Percentiles rank a stretch among this genome's conserved stretches.
These are phyloP conservation scores for Lumbricus terrestris DNA, from an alignment of 2,888 invertebrate species.

Conservation along the genomic window DNA sequence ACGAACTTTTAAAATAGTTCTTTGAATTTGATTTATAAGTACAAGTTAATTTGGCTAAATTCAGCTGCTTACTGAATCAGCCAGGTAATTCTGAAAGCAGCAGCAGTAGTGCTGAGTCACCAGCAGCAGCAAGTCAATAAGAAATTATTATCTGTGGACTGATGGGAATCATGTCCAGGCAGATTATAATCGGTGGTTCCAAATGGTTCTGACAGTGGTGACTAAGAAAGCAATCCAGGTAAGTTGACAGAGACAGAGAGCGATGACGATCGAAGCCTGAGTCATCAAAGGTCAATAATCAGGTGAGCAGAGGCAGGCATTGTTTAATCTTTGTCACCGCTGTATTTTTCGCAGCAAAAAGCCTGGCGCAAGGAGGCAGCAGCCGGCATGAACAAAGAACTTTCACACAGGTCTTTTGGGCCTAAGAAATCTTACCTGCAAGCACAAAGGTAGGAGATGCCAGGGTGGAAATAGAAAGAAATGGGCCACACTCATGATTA, in stretches of 20 bases:
- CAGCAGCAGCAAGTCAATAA: background rate
- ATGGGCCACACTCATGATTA: background rate
- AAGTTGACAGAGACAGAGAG: background rate
- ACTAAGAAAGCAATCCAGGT: conserved; percentile 18
- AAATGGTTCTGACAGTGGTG: background rate
- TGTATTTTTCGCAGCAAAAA: background rate
- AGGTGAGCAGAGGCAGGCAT: background rate
- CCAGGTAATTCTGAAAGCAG: background rate
- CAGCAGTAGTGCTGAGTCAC: background rate
- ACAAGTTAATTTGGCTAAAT: background rate
- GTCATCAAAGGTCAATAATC: conserved; percentile 12
- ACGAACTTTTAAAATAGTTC: too few species aligned
- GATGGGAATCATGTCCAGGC: background rate
- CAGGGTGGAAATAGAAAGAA: background rate
- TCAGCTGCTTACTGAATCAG: background rate
- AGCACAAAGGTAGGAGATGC: background rate
- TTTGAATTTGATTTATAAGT: background rate
- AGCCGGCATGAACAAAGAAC: background rate
- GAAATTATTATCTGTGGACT: background rate
- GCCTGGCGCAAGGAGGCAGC: background rate
- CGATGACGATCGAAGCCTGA: background rate
- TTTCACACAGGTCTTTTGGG: background rate
- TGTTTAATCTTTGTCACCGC: conserved; percentile 9
- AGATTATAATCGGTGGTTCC: background rate
- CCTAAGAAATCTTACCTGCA: background rate